These are phyloP conservation scores for Halcyon smyrnensis DNA, from an alignment of 2,797 vertebrate species.

Conservation along the genomic window DNA sequence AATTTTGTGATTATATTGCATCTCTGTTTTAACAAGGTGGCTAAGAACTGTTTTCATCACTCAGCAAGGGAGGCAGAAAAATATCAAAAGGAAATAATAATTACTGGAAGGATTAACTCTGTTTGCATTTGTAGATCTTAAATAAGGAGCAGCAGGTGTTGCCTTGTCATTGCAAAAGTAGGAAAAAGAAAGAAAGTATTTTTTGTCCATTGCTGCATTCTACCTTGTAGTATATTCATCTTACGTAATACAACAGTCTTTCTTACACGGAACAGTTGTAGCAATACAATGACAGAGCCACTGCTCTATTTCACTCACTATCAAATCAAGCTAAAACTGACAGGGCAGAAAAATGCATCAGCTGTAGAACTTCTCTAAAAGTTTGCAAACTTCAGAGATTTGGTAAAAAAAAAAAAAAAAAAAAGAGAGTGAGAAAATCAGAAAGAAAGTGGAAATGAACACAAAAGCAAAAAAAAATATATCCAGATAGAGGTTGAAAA, in stretches of 20 bases:
- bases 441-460: background rate
- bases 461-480: background rate
- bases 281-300: background rate
- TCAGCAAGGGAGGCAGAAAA: background rate
- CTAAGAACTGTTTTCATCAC: background rate
- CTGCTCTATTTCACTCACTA: background rate
- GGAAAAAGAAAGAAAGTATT: background rate
- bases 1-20: background rate
- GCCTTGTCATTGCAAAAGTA: background rate
- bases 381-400: background rate
- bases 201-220: background rate
- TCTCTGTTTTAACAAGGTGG: background rate
- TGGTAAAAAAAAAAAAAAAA: background rate
- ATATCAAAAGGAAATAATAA: conserved; percentile 17
- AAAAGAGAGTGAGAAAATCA: background rate
- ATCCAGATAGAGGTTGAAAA: background rate
- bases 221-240: background rate
- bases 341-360: background rate
- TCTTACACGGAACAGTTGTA: background rate
- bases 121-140: conserved; percentile 4
- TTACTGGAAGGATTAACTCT: conserved; percentile 30
- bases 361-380: background rate
- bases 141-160: conserved; percentile 15
- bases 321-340: background rate
- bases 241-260: background rate